Base-by-base conservation (phyloP, 1,140 invertebrate genomes). In the Drosophila albomicans region DNA sequence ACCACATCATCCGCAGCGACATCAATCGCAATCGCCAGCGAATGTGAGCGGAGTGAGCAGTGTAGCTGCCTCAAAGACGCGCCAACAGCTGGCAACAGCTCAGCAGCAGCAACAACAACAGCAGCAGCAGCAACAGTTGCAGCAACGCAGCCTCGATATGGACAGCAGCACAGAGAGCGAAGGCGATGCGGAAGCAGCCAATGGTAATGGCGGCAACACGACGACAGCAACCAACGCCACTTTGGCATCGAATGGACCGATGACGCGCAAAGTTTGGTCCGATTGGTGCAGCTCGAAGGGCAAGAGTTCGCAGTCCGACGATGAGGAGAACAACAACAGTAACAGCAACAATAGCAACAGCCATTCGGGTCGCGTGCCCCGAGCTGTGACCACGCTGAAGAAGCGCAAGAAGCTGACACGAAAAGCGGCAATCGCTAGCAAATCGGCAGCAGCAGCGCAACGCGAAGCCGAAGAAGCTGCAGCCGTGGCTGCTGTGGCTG, bases 261-360 rank as follows among this genome's bases (percentile, higher is more conserved):
- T 96, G 41, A 96, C 96, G 1, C 93, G 96, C 6, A 93, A 95
- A 75, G 95, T 96, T 38, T 97, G 96, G 96, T 95, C 95, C 16
- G 95, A 96, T 90, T 96, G 95, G 94, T 95, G 94, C 89, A 95
- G 94, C 63, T 94, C 93, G 61, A 94, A 93, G 82, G 94, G 92
- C 41, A 94, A 94, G 82, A 94, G 93, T 59, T 94, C 93, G 49
- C 93, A 94, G 67, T 94, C 93, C 16, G 94, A 94, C 69, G 94
- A 95, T 25, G 94, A 95, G 68, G 92, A 93, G 71, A 91, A 92
- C 67, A 92, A 92, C 52, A 92, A 92, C 68, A 90, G 86, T 46
- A 92, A 92, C 48, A 91, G 88, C 74, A 79, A 70, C 35, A 81
- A 77, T 6, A 81, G 71, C 41, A 79, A 71, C 48, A 78, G 69